Evolutionary conservation across 2,888 invertebrate species (phyloP).

Genomic region (Tupiocoris notatus): DNA sequence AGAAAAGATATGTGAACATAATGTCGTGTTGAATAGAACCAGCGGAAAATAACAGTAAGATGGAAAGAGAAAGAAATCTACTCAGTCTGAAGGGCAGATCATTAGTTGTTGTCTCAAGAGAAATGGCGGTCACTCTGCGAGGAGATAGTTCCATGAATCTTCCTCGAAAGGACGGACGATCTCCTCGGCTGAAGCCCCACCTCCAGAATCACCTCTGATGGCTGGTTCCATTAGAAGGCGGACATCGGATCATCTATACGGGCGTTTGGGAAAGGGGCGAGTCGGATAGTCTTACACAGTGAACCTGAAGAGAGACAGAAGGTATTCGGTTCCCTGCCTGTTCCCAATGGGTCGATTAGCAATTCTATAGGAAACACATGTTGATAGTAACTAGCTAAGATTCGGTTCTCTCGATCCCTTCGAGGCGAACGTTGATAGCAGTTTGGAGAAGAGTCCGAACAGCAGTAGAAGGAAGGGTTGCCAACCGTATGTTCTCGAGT

Average conservation of each 20-base stretch:
- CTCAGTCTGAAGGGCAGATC: no score
- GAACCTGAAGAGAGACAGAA: background rate
- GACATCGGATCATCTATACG: slow-evolving; percentile 5
- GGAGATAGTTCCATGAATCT: slow-evolving; percentile 33
- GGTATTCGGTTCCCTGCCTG: background rate
- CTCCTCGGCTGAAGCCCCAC: background rate
- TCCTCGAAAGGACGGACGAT: background rate
- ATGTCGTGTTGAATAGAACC: no score
- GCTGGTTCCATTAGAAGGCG: slow-evolving; percentile 30
- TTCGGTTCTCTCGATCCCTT: slow-evolving; percentile 1
- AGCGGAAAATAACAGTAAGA: no score
- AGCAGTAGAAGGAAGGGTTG: background rate
- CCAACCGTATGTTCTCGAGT: background rate
- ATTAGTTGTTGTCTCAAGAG: slow-evolving; percentile 31
- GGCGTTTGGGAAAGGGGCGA: background rate
- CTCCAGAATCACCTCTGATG: slow-evolving; percentile 16
- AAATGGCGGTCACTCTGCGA: slow-evolving; percentile 19
- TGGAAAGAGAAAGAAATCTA: no score
- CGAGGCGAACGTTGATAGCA: background rate
- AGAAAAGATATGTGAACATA: no score
- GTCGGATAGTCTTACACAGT: background rate
- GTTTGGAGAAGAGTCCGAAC: background rate
- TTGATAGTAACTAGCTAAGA: slow-evolving; percentile 37
- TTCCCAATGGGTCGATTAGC: slow-evolving; percentile 18
- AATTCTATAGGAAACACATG: slow-evolving; percentile 39